Evolutionary conservation across 1,140 invertebrate species (phyloP), one percentile per base, ranked within the genome.

Genomic region (Drosophila insularis): DNA sequence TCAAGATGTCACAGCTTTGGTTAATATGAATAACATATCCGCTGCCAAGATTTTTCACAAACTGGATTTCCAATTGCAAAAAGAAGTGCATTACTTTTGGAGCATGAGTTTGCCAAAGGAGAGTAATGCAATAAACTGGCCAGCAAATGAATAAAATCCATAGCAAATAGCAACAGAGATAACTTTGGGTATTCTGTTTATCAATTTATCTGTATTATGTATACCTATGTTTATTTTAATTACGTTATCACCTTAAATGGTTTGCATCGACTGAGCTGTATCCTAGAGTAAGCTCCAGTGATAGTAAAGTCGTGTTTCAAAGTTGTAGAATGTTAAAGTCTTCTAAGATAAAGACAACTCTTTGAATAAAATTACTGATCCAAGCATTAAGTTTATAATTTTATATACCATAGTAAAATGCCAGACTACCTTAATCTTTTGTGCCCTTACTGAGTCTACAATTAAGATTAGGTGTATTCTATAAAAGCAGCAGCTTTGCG

Each of bases 1-100:
- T 3, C 73, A 79, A 17, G 89, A 90, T 62, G 60, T 87, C 0
- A 89, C 75, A 2, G 89, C 89, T 2, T 14, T 84, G 4, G 71
- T 90, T 1, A 76, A 82, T 56, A 31, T 73, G 8, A 63, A 61
- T 5, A 90, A 90, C 59, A 17, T 7, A 1, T 55, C 74, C 1
- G 89, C 80, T 14, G 54, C 71, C 37, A 80, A 58, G 1, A 31
- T 90, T 0, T 90, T 90, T 58, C 69, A 78, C 40, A 86, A 71
- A 27, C 14, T 87, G 1, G 6, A 56, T 0, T 90, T 84, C n/a
- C 54, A 43, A 8, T 23, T 80, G 13, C 8, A 64, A 1, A 6
- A 50, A n/a, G 68, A 62, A 8, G 70, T 63, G 37, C 74, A 74
- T 62, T 84, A 87, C 32, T 79, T 66, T 58, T 86, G 81, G 78